A percentile compares a stretch with the other conserved stretches of the same genome.
phyloP scores from a whole-genome alignment of 2,113 vertebrate genomes.

The Cynopterus brachyotis region DNA sequence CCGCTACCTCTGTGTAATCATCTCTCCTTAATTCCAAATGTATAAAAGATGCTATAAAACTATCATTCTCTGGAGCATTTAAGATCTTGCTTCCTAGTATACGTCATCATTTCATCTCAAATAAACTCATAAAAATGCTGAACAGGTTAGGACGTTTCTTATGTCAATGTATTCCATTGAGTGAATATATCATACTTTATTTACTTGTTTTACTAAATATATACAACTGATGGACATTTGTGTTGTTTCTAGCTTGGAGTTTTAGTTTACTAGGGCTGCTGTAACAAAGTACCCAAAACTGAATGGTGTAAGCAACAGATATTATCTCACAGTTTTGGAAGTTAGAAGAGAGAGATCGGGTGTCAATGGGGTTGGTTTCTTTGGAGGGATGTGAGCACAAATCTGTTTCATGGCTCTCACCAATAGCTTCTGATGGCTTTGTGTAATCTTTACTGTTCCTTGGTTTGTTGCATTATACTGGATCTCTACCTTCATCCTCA shows the following conservation, averaged over 20 bases:
- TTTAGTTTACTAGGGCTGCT: neutral
- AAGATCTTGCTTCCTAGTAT: neutral
- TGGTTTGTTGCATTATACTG: neutral
- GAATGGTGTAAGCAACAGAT: neutral
- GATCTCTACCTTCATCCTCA: neutral
- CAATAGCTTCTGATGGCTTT: neutral
- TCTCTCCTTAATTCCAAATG: neutral
- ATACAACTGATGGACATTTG: neutral
- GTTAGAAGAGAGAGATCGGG: neutral
- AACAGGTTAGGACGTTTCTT: neutral
- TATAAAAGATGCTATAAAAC: neutral
- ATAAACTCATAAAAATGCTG: neutral
- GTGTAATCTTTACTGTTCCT: neutral
- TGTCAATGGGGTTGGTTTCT: neutral
- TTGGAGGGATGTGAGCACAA: neutral
- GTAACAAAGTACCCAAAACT: neutral
- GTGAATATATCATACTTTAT: neutral
- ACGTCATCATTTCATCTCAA: neutral
- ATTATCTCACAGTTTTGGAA: neutral
- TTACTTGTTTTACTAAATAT: neutral
- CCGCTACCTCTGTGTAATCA: neutral
- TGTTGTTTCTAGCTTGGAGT: neutral
- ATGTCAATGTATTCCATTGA: neutral
- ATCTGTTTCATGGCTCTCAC: neutral
- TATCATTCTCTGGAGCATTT: neutral